Conservation (phyloP, 2,888 invertebrate genomes). For the Tipula vernalis region DNA sequence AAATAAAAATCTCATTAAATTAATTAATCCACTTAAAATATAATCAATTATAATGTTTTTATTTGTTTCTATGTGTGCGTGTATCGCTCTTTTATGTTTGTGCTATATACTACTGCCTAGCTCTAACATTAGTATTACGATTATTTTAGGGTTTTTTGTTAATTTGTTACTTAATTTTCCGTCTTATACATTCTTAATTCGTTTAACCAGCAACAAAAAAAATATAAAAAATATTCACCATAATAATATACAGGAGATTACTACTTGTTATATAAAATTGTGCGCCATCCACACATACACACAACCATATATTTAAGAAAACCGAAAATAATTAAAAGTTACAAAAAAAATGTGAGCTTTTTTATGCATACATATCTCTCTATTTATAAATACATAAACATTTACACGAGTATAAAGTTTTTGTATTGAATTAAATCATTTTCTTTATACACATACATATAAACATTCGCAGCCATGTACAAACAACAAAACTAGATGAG, state of each 20-base stretch:
- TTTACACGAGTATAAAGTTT: background rate
- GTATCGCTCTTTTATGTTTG: background rate
- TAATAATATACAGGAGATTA: background rate
- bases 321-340: background rate
- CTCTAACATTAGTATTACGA: background rate
- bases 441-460: background rate
- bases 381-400: background rate
- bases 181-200: background rate
- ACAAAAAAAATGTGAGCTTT: background rate
- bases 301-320: background rate
- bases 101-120: background rate
- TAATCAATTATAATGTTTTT: background rate
- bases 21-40: background rate
- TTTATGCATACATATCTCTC: background rate
- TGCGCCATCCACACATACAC: background rate
- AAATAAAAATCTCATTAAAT: background rate
- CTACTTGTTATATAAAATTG: background rate
- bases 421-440: background rate
- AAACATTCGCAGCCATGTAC: background rate
- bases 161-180: constrained; percentile 4
- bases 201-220: background rate
- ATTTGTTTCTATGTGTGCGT: background rate
- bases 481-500: background rate
- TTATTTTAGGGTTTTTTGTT: background rate
- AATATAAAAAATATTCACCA: background rate